phyloP scores from a whole-genome alignment of 2,113 vertebrate genomes.

The Callocephalon fimbriatum region DNA sequence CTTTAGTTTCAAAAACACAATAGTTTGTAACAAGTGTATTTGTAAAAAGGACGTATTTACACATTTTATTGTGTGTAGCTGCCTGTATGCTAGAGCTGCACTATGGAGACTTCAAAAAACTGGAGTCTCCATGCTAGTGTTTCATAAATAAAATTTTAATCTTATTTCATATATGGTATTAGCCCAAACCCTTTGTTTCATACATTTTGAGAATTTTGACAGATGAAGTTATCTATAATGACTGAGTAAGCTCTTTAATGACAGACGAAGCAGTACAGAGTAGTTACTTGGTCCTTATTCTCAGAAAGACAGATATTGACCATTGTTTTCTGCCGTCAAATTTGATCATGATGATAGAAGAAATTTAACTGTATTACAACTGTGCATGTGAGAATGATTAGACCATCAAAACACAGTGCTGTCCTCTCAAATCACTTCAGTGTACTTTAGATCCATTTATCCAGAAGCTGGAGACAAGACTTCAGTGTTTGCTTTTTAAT shows the following conservation, averaged over 20 bases:
- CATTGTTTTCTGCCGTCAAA: background rate
- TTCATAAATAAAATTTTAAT: background rate
- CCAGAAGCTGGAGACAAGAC: background rate
- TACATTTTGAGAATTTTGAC: background rate
- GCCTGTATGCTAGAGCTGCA: fast-evolving
- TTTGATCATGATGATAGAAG: background rate
- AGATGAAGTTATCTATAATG: background rate
- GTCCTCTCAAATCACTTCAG: background rate
- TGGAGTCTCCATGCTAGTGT: background rate
- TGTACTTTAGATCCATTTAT: background rate
- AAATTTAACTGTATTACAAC: background rate
- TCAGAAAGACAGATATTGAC: background rate
- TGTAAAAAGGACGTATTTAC: background rate
- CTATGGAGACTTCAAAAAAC: background rate
- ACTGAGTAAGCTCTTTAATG: background rate
- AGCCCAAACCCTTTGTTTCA: background rate
- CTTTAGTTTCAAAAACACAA: background rate
- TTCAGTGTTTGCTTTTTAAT: background rate
- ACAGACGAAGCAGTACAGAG: background rate
- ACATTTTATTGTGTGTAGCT: background rate
- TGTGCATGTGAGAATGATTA: background rate
- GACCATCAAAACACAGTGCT: background rate
- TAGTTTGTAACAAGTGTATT: background rate
- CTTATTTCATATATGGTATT: background rate
- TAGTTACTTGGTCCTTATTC: background rate